These are phyloP conservation scores for Tetraodon nigroviridis DNA, from an alignment of 2,113 vertebrate genomes.

Conservation along the genomic window DNA sequence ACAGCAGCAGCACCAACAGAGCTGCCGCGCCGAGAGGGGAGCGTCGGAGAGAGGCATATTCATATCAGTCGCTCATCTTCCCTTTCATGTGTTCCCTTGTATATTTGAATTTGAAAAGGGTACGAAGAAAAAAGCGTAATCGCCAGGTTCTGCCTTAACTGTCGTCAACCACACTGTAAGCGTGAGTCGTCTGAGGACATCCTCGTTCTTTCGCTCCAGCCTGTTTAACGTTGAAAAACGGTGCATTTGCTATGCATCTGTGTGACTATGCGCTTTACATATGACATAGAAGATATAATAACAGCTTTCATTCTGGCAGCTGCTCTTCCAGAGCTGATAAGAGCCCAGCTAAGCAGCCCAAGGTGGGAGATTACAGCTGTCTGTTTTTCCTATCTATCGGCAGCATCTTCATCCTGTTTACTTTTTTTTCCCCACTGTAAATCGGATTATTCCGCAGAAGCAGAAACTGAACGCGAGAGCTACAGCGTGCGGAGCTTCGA, in stretches of 20 bases:
- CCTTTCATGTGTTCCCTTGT: conserved; percentile 33
- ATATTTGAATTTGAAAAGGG: conserved; percentile 25
- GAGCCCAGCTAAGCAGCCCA: conserved; percentile 54
- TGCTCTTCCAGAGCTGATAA: conserved; percentile 47
- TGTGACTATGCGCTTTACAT: conserved; percentile 22
- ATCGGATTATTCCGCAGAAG: conserved; percentile 50
- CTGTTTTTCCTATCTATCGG: conserved; percentile 59
- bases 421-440: conserved; percentile 30
- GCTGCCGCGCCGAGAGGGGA: conserved; percentile 20
- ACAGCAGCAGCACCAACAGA: conserved; percentile 27
- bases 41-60: conserved; percentile 19
- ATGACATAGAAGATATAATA: conserved; percentile 18
- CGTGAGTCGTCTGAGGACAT: conserved; percentile 1
- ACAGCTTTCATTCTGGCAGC: conserved; percentile 10
- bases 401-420: conserved; percentile 58
- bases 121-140: conserved; percentile 24
- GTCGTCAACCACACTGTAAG: neutral
- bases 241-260: neutral
- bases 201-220: neutral
- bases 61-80: conserved; percentile 24
- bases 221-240: neutral
- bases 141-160: conserved; percentile 12
- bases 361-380: conserved; percentile 63
- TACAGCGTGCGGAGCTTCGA: conserved; percentile 16
- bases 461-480: conserved; percentile 11